Conservation (phyloP, 1,140 invertebrate species). For the Cotesia vestalis region DNA sequence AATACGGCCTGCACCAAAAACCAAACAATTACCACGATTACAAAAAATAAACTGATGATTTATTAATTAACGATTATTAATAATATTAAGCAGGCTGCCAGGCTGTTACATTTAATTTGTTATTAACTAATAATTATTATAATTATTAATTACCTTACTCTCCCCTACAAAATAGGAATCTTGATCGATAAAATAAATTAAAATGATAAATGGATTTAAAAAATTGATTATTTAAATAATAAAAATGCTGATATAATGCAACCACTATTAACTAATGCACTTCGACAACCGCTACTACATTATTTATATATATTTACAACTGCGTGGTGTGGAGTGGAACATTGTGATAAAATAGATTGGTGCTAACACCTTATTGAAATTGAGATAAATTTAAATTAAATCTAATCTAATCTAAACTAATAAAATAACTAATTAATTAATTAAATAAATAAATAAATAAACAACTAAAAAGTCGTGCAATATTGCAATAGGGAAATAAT, state of each 20-base stretch:
- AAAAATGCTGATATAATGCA: constrained; percentile 35
- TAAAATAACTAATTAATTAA: constrained; percentile 32
- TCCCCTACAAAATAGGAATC: no score
- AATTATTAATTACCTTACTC: constrained; percentile 45
- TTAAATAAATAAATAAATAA: constrained; percentile 32
- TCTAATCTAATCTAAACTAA: constrained; percentile 36
- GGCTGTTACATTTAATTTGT: constrained; percentile 58
- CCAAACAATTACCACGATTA: not conserved
- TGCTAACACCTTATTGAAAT: constrained; percentile 68
- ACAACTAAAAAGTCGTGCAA: constrained; percentile 55
- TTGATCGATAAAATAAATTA: no score
- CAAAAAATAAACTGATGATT: not conserved
- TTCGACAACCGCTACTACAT: constrained; percentile 51
- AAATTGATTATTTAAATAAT: not conserved
- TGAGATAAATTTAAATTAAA: constrained; percentile 63
- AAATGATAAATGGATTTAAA: no score
- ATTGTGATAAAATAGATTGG: constrained; percentile 69
- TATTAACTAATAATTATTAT: constrained; percentile 43
- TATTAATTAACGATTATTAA: not conserved
- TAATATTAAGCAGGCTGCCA: constrained; percentile 48
- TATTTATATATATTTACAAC: constrained; percentile 67
- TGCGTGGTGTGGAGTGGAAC: constrained; percentile 67
- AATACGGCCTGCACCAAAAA: constrained; percentile 39
- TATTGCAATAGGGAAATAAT: constrained; percentile 61
- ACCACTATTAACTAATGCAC: constrained; percentile 41